Base-by-base conservation (phyloP, 2,113 vertebrate genomes). In the Morone saxatilis region DNA sequence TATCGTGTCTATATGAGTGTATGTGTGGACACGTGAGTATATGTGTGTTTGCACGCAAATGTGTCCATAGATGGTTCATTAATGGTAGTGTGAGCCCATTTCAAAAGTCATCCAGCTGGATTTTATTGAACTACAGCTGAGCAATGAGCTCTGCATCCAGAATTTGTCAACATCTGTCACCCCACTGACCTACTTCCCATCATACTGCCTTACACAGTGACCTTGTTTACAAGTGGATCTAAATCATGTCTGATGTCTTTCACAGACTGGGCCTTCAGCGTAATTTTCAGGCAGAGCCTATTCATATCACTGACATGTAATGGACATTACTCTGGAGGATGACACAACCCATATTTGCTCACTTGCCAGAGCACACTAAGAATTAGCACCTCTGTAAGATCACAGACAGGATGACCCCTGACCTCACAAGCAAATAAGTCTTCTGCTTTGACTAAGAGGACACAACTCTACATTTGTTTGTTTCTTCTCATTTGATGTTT, bases 181-280 rank as follows among this genome's bases (percentile, higher is more conserved):
- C 79, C 87, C 77, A 88, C 78, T 93, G 91, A 94, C 91, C 90
- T 86, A 92, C 67, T 93, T 93, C 88, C 80, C 83, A 87, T 87
- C 81, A 70, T 57, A 79, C 75, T 83, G 53, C 60, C 62, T 82
- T 75, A 86, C 83, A 85, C 74, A 69, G 61, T 88, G 88, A 87
- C 83, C 88, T 76, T 85, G 86, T 94, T 93, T 88, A 66, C 78
- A 84, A 89, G 76, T 89, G 60, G 78, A 57, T 78, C 71, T 71
- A 76, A 86, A 87, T 88, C 69, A 78, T 60, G 19, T 82, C 56
- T 76, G 67, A 86, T 67, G 73, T 45, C 50, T 87, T 86, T 86
- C 53, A 78, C 81, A 85, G 71, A 74, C 41, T n/a, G 14, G 43
- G 67, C 41, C 41, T 81, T 81, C 47, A 43, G 65, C 6, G 20